Percentiles rank a stretch among this genome's conserved stretches.
Evolutionary conservation across 2,888 invertebrate genomes (phyloP).

Genomic region (Euclidia mi): DNA sequence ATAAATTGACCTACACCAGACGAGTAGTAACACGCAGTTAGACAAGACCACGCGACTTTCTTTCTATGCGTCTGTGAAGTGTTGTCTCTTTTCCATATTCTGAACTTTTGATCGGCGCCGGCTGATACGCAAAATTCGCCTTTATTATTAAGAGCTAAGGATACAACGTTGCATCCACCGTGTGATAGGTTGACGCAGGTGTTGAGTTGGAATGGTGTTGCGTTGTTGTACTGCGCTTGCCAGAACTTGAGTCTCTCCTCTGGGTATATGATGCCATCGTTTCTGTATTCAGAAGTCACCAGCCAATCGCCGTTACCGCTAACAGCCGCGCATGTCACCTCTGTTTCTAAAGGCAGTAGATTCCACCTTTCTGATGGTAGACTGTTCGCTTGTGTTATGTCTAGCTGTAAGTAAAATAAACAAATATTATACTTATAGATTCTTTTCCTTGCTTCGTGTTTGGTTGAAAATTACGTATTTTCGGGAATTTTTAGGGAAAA

Average conservation of each 20-base stretch:
- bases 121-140: constrained; percentile 84
- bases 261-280: constrained; percentile 80
- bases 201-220: constrained; percentile 74
- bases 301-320: constrained; percentile 80
- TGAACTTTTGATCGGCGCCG: constrained; percentile 82
- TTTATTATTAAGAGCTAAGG: constrained; percentile 74
- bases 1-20: constrained; percentile 77
- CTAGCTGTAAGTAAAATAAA: constrained; percentile 74
- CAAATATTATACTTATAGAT: no score
- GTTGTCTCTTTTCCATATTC: constrained; percentile 79
- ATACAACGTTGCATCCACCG: constrained; percentile 80
- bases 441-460: no score
- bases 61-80: constrained; percentile 55
- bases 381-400: constrained; percentile 82
- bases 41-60: constrained; percentile 71
- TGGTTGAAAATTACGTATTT: no score
- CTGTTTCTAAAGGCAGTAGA: constrained; percentile 81
- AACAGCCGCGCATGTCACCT: constrained; percentile 81
- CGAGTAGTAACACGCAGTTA: constrained; percentile 85
- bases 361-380: constrained; percentile 81
- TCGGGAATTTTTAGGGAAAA: no score
- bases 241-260: constrained; percentile 86
- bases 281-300: constrained; percentile 83
- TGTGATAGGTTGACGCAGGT: constrained; percentile 84
- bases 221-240: constrained; percentile 60